Percentiles rank a stretch among this genome's conserved stretches.
phyloP scores from a whole-genome alignment of 2,888 invertebrate genomes.

The Alentia gelatinosa region DNA sequence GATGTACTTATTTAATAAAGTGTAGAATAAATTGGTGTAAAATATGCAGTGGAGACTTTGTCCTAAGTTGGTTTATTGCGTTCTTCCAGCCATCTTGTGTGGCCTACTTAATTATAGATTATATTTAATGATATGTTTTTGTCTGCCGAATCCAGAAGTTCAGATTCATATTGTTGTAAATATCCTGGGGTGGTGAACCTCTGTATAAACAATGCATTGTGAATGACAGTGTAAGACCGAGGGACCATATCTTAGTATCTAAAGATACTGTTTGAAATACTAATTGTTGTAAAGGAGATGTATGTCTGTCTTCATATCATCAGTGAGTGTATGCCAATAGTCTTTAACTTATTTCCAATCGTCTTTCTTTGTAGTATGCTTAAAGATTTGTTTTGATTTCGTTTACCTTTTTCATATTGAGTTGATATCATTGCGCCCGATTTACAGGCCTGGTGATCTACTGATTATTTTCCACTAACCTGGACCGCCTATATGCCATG shows the following conservation, averaged over 20 bases:
- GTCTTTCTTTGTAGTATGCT: not conserved
- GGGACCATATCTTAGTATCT: not conserved
- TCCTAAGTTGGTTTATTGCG: not conserved
- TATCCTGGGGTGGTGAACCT: not conserved
- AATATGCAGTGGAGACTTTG: not conserved
- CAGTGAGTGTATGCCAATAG: not conserved
- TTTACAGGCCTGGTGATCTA: not conserved
- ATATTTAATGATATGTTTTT: not conserved
- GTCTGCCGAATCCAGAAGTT: not conserved
- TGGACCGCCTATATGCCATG: too few species aligned
- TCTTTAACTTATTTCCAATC: not conserved
- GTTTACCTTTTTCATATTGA: not conserved
- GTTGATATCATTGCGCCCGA: not conserved
- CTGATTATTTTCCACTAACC: too few species aligned
- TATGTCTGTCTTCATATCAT: not conserved
- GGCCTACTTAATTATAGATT: not conserved
- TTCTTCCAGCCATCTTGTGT: not conserved
- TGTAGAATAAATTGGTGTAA: conserved; percentile 36
- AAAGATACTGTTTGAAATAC: not conserved
- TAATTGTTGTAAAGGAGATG: not conserved
- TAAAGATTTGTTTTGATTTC: not conserved
- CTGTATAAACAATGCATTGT: not conserved
- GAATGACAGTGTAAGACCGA: not conserved
- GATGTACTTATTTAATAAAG: conserved; percentile 28
- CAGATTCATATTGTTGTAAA: conserved; percentile 1